A percentile compares a stretch with the other conserved stretches of the same genome.
phyloP scores from a whole-genome alignment of 2,113 vertebrate species.

The Pseudorasbora parva region DNA sequence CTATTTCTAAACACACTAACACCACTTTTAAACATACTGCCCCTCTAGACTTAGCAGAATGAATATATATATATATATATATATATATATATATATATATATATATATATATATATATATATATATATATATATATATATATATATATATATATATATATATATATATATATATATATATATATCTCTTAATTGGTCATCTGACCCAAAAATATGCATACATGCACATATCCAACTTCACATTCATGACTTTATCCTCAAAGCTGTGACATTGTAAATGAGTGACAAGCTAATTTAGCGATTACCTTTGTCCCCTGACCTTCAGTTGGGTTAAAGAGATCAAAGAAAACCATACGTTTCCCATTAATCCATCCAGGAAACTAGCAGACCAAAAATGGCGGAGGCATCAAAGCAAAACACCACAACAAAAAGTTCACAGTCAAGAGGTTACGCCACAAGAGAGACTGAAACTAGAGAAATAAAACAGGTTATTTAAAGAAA shows the following conservation, averaged over 20 bases:
- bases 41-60: neutral
- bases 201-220: constrained; percentile 33
- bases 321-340: constrained; percentile 53
- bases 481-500: constrained; percentile 50
- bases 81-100: no score
- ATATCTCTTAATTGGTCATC: neutral
- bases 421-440: constrained; percentile 51
- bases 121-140: no score
- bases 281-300: constrained; percentile 47
- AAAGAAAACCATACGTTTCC: constrained; percentile 44
- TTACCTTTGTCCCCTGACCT: constrained; percentile 61
- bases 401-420: constrained; percentile 64
- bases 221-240: constrained; percentile 24
- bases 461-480: constrained; percentile 53
- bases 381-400: constrained; percentile 41
- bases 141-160: no score
- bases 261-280: neutral
- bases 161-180: no score
- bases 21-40: neutral
- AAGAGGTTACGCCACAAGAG: constrained; percentile 61
- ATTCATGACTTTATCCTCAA: constrained; percentile 26
- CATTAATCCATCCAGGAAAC: constrained; percentile 58
- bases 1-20: neutral
- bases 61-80: no score
- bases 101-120: no score